Percentiles rank a stretch among this genome's conserved stretches.
phyloP scores from a whole-genome alignment of 2,113 vertebrate genomes.

The Agapornis roseicollis region DNA sequence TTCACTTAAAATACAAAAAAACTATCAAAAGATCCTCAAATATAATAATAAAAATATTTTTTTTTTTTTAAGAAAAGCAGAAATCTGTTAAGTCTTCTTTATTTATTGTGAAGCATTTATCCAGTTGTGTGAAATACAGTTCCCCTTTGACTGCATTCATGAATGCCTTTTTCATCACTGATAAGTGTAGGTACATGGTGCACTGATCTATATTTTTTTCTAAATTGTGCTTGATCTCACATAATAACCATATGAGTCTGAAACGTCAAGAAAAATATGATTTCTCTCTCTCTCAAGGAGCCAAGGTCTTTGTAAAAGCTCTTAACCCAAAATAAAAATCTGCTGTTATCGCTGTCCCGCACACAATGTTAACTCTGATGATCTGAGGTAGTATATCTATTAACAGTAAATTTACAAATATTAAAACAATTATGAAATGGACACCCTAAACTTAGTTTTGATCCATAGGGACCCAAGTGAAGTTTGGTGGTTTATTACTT shows the following conservation, averaged over 20 bases:
- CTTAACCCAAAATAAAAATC: not conserved
- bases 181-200: not conserved
- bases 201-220: not conserved
- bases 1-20: not conserved
- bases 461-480: not conserved
- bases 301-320: not conserved
- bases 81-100: not conserved
- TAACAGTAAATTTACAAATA: not conserved
- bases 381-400: not conserved
- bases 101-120: not conserved
- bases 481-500: not conserved
- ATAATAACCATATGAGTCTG: not conserved
- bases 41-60: not conserved
- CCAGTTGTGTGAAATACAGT: not conserved
- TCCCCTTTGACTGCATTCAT: not conserved
- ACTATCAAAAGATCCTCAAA: not conserved
- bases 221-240: not conserved
- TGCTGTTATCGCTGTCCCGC: accelerated
- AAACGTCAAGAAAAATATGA: not conserved
- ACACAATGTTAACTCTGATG: not conserved
- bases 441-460: not conserved
- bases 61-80: not conserved
- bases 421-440: not conserved
- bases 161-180: not conserved
- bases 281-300: not conserved